Base-by-base conservation (phyloP, 2,888 invertebrate genomes). In the Pseudococcus longispinus region DNA sequence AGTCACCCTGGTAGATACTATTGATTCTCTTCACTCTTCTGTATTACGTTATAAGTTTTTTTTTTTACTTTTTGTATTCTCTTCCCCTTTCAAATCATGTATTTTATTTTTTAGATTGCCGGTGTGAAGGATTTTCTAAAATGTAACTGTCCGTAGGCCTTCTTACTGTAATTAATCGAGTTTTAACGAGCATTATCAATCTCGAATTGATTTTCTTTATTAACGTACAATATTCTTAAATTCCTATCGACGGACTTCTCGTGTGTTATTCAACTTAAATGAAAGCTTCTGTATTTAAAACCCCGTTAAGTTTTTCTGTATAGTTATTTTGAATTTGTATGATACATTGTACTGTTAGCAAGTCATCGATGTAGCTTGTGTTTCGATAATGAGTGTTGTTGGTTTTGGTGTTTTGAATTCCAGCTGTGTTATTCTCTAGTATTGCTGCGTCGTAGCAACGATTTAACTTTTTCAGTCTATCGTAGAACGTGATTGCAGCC, bases 391-490 rank as follows among this genome's bases (percentile, higher is more conserved):
- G 29, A 29, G 29, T 29, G 29, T 65, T 11, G 9, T 13, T 70
- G 13, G 29, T 18, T 60, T 20, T 60, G 23, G 60, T 70, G 70
- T 70, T 65, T 29, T 15, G 65, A 6, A 65, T 65, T 65, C 65
- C 32, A 70, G 70, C 70, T 70, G 70, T 70, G 70, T 70, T 70
- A 70, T 70, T 70, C 15, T 29, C 15, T 29, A 15, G 70, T 70
- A 70, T 70, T 70, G 70, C 70, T 29, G 29, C 26, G 29, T 70
- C 70, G 29, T 70, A 15, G 20, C 70, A 3, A 18, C 70, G 2
- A 29, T 70, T 70, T 18, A 29, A 70, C n/a, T 70, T 70, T 65
- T 70, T 70, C 70, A 70, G 29, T 70, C 60, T 70, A 70, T 32
- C 70, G 13, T 20, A 65, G 23, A 11, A 23, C 0, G 65, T 23